A percentile compares a stretch with the other conserved stretches of the same genome.
phyloP scores from a whole-genome alignment of 2,797 vertebrate genomes.

The Bufotes viridis region DNA sequence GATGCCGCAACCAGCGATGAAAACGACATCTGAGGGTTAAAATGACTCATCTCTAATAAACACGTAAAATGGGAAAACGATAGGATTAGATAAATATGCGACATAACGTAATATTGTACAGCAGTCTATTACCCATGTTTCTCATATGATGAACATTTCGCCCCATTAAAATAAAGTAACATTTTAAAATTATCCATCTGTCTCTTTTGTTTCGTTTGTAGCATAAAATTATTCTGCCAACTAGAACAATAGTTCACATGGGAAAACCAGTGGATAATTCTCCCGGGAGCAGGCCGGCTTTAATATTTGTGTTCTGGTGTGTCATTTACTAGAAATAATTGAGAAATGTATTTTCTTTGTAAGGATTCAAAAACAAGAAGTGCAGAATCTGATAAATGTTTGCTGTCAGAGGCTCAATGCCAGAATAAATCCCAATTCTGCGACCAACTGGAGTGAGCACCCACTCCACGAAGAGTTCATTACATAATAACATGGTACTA shows the following conservation, averaged over 20 bases:
- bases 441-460: conserved; percentile 63
- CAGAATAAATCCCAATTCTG: conserved; percentile 69
- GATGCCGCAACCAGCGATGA: no score
- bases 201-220: not conserved
- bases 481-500: no score
- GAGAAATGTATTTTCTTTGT: conserved; percentile 62
- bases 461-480: conserved; percentile 65
- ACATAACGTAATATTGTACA: no score
- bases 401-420: conserved; percentile 68
- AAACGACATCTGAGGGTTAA: no score
- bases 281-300: conserved; percentile 25
- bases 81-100: no score
- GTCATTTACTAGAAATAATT: conserved; percentile 47
- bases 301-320: conserved; percentile 11
- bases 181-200: not conserved
- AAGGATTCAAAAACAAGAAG: conserved; percentile 70
- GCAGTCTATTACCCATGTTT: not conserved
- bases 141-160: not conserved
- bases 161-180: not conserved
- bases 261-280: conserved; percentile 21
- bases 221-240: conserved; percentile 3
- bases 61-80: no score
- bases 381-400: conserved; percentile 71
- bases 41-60: no score
- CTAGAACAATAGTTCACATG: conserved; percentile 43